Evolutionary conservation across 2,888 invertebrate genomes (phyloP).

Genomic region (Drosophila maculinotata): DNA sequence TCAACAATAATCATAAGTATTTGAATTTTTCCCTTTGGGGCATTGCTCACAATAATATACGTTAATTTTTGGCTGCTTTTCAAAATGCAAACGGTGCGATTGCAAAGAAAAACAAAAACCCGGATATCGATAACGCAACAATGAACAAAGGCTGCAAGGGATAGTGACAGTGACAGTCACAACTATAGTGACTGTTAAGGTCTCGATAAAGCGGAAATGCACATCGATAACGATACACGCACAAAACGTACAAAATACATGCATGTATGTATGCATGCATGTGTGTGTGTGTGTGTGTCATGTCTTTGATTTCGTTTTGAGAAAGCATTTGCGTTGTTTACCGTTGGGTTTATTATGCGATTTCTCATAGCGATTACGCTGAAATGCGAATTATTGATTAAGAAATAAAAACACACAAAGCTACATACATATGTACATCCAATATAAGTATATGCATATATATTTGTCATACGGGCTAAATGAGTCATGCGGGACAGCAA

Average conservation of each 20-base stretch:
- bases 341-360: slow-evolving; percentile 54
- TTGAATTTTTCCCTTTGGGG: no score
- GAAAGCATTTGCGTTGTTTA: slow-evolving; percentile 49
- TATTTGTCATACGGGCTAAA: slow-evolving; percentile 42
- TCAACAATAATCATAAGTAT: no score
- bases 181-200: slow-evolving; percentile 2
- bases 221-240: slow-evolving; percentile 41
- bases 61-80: background rate
- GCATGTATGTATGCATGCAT: background rate
- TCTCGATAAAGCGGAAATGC: slow-evolving; percentile 48
- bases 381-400: slow-evolving; percentile 42
- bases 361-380: slow-evolving; percentile 57
- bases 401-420: slow-evolving; percentile 17
- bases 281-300: background rate
- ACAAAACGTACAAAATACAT: slow-evolving; percentile 4
- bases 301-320: slow-evolving; percentile 33
- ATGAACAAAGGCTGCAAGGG: slow-evolving; percentile 1
- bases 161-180: background rate
- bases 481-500: slow-evolving; percentile 46
- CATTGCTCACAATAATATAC: no score
- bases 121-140: slow-evolving; percentile 44
- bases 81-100: slow-evolving; percentile 1
- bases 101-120: slow-evolving; percentile 15
- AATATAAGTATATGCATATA: no score
- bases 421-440: slow-evolving; percentile 16